Evolutionary conservation across 2,888 invertebrate species (phyloP).

Genomic region (Morpho helenor): DNA sequence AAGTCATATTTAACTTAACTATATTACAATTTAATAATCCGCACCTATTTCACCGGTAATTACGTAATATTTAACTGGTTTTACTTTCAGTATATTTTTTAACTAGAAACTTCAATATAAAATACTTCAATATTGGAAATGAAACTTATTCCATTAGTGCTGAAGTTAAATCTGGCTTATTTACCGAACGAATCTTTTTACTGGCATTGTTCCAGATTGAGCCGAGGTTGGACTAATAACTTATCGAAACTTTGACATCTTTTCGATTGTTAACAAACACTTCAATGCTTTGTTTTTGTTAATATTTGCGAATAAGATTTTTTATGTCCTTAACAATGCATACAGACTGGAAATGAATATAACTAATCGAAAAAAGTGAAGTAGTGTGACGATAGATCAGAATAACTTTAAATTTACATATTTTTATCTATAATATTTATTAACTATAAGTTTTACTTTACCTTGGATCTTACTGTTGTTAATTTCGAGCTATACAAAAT

Average conservation of each 20-base stretch:
- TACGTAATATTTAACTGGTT: conserved; percentile 5
- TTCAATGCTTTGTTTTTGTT: not conserved
- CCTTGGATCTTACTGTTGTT: too few relatives aligned
- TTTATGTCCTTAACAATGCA: not conserved
- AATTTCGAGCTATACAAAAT: too few relatives aligned
- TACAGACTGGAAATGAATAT: too few relatives aligned
- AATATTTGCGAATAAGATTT: not conserved
- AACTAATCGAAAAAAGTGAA: too few relatives aligned
- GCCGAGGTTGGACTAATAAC: conserved; percentile 19
- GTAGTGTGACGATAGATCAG: too few relatives aligned
- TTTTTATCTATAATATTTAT: too few relatives aligned
- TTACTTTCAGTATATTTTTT: conserved; percentile 6
- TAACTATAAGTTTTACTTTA: too few relatives aligned
- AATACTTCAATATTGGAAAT: conserved; percentile 15
- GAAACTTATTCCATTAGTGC: conserved; percentile 14
- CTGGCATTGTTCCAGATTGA: conserved; percentile 24
- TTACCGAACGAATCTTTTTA: conserved; percentile 19
- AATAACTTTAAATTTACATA: too few relatives aligned
- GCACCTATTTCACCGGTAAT: conserved; percentile 4
- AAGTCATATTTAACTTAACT: too few relatives aligned
- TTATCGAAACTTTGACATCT: conserved; percentile 22
- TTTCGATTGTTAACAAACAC: conserved; percentile 17
- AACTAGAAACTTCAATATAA: conserved; percentile 3
- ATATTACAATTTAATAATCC: too few relatives aligned
- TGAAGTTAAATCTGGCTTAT: conserved; percentile 18